Evolutionary conservation across 2,888 invertebrate genomes (phyloP), one percentile per base, ranked within the genome.

Genomic region (Caenorhabditis afra): DNA sequence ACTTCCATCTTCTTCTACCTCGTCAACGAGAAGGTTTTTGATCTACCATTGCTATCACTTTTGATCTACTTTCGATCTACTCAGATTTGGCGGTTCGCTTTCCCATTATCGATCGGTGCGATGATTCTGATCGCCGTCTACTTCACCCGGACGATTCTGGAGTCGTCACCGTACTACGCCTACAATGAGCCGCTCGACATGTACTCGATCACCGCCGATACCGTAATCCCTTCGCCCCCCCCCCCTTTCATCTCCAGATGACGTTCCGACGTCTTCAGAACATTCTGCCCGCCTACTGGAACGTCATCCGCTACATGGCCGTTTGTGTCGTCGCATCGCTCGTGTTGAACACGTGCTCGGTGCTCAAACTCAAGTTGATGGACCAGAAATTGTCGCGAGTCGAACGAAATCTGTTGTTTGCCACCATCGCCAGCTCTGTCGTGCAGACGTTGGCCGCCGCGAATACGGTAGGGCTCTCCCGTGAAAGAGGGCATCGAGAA

Each of bases 401-500:
- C 1, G 71, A 71, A 45, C 16, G 71, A 8, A 71, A 71, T 41
- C 16, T 71, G 18, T 16, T 71, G 16, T 62, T 62, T 20, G 62
- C 62, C 47, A 71, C 71, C 5, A 62, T 71, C 18, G 29, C 62
- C 14, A 41, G 41, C 11, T 49, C 71, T 4, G n/a, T 71, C 22
- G 57, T 71, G 23, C 71, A 71, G 53, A 57, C 62, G 23, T 20
- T 49, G 14, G 71, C 71, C 1, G 71, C 71, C 4, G 71, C 18
- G 44, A 71, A 71, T 71, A 62, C 62, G 49, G 62, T 71, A 49
- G n/a, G n/a, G n/a, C n/a, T n/a, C n/a, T n/a, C n/a, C n/a, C n/a
- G n/a, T n/a, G n/a, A n/a, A n/a, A n/a, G n/a, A n/a, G n/a, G n/a
- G n/a, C n/a, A n/a, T n/a, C n/a, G n/a, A n/a, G n/a, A n/a, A n/a